Conservation (phyloP, 2,888 invertebrate genomes). For the Brachyopa scutellaris region DNA sequence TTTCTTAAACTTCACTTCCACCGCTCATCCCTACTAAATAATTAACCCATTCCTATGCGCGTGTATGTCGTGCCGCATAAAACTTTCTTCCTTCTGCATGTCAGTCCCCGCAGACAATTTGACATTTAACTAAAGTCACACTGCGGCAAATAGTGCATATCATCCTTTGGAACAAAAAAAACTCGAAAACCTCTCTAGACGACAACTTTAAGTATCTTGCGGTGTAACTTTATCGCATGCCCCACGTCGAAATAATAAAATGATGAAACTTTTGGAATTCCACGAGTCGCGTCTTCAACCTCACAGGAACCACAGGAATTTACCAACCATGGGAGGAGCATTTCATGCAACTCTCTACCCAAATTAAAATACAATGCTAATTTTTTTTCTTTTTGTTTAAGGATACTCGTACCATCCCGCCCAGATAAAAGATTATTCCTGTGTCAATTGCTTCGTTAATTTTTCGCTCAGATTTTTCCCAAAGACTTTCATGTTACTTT, state of each 20-base stretch:
- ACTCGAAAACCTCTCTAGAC: conserved; percentile 32
- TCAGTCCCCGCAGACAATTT: conserved; percentile 42
- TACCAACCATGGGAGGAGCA: background rate
- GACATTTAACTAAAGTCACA: conserved; percentile 58
- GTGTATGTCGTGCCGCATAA: background rate
- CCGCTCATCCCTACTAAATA: conserved; percentile 23
- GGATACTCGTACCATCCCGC: background rate
- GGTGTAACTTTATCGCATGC: conserved; percentile 68
- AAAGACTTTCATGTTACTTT: too few species aligned
- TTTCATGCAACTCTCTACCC: conserved; percentile 8
- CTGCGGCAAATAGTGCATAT: conserved; percentile 63
- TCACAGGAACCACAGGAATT: conserved; percentile 22
- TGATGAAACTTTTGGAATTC: conserved; percentile 39
- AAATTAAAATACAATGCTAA: conserved; percentile 54
- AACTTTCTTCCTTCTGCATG: conserved; percentile 8
- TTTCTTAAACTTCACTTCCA: too few species aligned
- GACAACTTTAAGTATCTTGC: conserved; percentile 63
- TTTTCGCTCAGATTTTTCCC: conserved; percentile 56
- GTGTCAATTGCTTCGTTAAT: conserved; percentile 68
- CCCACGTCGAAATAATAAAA: conserved; percentile 59
- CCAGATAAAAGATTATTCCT: conserved; percentile 49
- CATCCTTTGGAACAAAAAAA: conserved; percentile 19
- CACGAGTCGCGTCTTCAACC: conserved; percentile 1
- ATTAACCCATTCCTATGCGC: conserved; percentile 31
- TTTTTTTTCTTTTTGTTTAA: too few species aligned